Base-by-base conservation (phyloP, 1,140 invertebrate species). In the Saccostrea echinata region DNA sequence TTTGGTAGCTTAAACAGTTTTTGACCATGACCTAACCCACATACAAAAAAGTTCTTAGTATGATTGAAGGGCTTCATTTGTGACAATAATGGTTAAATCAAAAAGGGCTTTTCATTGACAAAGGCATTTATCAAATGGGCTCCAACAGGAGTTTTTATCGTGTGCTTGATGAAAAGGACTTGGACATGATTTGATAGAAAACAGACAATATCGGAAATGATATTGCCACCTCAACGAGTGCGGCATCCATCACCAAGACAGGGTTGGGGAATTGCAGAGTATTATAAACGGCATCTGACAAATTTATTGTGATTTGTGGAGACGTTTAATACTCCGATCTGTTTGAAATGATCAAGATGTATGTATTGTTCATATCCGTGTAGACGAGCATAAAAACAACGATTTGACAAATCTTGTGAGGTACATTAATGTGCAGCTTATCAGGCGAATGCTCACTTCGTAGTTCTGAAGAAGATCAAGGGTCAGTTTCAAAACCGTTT, bases 271-370 rank as follows among this genome's bases (percentile, higher is more conserved):
- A 83, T 87, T 57, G 86, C 52, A 61, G 61, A 61, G 55, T 83
- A 87, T 83, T 80, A 87, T 53, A 87, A 87, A 83, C 86, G 80
- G 33, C 51, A 61, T 83, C 86, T 87, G 86, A 87, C 86, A 87
- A 87, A 87, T 87, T 80, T 87, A 87, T 61, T 43, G 86, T 87
- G 86, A 87, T 87, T 83, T 87, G 86, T 87, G 76, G 80, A 83
- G 82, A 61, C 76, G 82, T 87, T 87, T 83, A 83, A 83, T 81
- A 64, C 86, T 21, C 35, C 35, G 51, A 83, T 83, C 51, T 83
- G 51, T 83, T 51, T 52, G 35, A 51, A 76, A 76, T 80, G 81
- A 83, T 83, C 18, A 52, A 83, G 51, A 83, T 76, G 68, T 76
- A 76, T 76, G 68, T 76, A 30, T 16, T 76, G 68, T 76, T 76